Evolutionary conservation across 2,797 vertebrate species (phyloP).

Genomic region (Danio tinwini): DNA sequence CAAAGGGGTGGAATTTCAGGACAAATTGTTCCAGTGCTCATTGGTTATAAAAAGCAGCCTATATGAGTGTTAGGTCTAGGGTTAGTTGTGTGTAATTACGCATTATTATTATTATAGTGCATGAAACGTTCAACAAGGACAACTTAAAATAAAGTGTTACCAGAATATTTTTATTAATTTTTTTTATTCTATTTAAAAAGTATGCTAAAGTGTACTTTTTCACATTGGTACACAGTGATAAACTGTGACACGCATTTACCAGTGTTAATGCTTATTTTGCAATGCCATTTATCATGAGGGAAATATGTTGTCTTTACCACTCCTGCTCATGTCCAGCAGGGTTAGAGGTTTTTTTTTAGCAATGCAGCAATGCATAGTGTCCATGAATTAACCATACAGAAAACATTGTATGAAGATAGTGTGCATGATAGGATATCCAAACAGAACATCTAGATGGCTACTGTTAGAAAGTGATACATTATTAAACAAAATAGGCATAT

Average conservation of each 20-base stretch:
- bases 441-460: conserved; percentile 11
- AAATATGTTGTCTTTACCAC: background rate
- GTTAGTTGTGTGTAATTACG: too few species aligned
- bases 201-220: too few species aligned
- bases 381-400: background rate
- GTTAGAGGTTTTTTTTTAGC: too few species aligned
- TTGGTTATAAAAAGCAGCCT: conserved; percentile 26
- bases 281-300: background rate
- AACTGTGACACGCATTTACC: too few species aligned
- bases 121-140: too few species aligned
- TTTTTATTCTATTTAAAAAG: too few species aligned
- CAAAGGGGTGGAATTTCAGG: background rate
- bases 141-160: too few species aligned
- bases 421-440: conserved; percentile 5
- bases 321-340: background rate
- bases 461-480: background rate
- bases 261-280: background rate
- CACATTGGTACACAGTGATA: too few species aligned
- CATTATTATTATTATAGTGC: too few species aligned
- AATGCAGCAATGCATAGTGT: background rate
- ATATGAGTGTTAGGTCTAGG: too few species aligned
- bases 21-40: conserved; percentile 37
- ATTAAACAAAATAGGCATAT: background rate
- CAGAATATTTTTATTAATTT: too few species aligned
- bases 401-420: background rate